phyloP scores from a whole-genome alignment of 2,888 invertebrate genomes.

The Mactromeris polynyma region DNA sequence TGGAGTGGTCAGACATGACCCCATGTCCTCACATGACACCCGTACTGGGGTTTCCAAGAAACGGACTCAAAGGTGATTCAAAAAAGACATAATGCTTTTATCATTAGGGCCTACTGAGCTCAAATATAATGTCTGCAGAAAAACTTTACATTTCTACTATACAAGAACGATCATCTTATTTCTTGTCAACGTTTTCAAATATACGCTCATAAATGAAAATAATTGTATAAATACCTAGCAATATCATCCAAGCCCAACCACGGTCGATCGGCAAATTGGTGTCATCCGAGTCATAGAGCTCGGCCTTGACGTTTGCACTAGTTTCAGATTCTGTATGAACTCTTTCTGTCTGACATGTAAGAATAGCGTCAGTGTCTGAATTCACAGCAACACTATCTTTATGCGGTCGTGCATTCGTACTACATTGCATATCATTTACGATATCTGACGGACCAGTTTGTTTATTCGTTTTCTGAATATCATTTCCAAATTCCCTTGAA shows the following conservation, averaged over 20 bases:
- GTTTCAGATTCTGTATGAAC: background rate
- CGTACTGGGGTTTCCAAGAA: too few species aligned
- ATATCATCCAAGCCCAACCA: conserved; percentile 70
- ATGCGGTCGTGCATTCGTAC: background rate
- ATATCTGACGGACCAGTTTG: background rate
- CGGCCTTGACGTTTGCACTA: background rate
- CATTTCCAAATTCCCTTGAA: background rate
- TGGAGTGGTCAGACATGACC: too few species aligned
- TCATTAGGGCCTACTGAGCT: too few species aligned
- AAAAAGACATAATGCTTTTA: too few species aligned
- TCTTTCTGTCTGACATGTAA: background rate
- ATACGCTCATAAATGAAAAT: too few species aligned
- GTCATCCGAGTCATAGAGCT: background rate
- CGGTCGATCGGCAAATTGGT: conserved; percentile 56
- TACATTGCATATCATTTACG: background rate
- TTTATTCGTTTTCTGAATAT: background rate
- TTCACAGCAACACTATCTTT: background rate
- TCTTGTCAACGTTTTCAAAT: too few species aligned
- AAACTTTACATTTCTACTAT: too few species aligned
- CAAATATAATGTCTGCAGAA: too few species aligned
- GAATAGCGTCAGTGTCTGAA: background rate
- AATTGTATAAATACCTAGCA: conserved; percentile 49
- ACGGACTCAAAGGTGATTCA: too few species aligned
- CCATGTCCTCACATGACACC: too few species aligned
- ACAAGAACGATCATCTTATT: too few species aligned